Conservation (phyloP, 2,113 vertebrate genomes). For the Pao palembangensis region DNA sequence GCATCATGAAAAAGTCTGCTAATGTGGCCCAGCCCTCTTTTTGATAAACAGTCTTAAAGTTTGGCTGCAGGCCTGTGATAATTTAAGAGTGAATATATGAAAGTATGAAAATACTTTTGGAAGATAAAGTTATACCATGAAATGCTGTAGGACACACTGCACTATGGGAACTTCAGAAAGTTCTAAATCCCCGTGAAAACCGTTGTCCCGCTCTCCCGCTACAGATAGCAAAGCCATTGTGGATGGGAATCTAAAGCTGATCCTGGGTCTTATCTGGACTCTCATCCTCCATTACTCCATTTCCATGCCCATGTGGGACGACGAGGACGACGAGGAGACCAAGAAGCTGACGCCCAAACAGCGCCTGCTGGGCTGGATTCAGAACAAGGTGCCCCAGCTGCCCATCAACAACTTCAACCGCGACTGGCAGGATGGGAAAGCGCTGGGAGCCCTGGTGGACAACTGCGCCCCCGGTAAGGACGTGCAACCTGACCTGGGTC, state of each 20-base stretch:
- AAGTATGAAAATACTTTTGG: background rate
- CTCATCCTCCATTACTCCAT: slow-evolving; percentile 97
- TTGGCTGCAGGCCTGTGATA: background rate
- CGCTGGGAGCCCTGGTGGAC: slow-evolving; percentile 90
- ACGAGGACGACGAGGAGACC: slow-evolving; percentile 89
- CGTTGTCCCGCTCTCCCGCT: slow-evolving; percentile 26
- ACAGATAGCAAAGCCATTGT: slow-evolving; percentile 95
- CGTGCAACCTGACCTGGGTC: slow-evolving; percentile 5
- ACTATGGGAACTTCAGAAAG: slow-evolving; percentile 11
- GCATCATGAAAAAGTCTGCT: no score
- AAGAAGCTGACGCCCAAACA: slow-evolving; percentile 93
- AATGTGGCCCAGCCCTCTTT: no score
- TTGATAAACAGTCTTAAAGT: background rate
- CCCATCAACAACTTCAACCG: slow-evolving; percentile 93
- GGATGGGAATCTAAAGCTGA: slow-evolving; percentile 94
- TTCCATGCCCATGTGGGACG: slow-evolving; percentile 98
- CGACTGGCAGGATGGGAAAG: slow-evolving; percentile 91
- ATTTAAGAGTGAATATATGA: background rate
- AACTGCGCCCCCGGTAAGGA: slow-evolving; percentile 88
- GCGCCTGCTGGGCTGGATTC: slow-evolving; percentile 92
- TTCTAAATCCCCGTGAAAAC: slow-evolving; percentile 30
- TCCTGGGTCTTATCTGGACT: slow-evolving; percentile 93
- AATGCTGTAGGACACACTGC: background rate
- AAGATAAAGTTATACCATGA: background rate
- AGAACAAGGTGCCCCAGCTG: slow-evolving; percentile 92